These are phyloP conservation scores for Callosobruchus maculatus DNA, from an alignment of 2,888 invertebrate genomes.

Conservation along the genomic window DNA sequence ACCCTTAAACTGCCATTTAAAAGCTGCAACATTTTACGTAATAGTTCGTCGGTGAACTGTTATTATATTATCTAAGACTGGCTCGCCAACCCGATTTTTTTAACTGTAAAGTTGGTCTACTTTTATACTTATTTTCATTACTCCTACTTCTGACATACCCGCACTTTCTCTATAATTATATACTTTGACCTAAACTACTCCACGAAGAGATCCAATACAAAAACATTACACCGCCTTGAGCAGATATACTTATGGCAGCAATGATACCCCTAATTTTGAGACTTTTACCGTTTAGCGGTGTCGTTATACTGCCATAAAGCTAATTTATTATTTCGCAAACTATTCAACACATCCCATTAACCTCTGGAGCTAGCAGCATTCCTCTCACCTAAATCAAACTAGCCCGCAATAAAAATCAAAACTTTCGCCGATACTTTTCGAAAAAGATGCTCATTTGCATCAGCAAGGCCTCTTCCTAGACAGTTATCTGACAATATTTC, in stretches of 20 bases:
- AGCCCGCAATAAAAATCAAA: conserved; percentile 3
- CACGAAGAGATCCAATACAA: background rate
- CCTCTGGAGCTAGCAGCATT: background rate
- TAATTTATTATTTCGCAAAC: background rate
- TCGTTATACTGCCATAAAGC: background rate
- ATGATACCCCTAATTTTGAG: background rate
- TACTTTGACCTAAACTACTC: background rate
- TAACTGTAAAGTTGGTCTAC: too few relatives aligned
- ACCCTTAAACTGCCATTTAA: too few relatives aligned
- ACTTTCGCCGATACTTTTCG: conserved; percentile 14
- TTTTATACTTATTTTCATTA: too few relatives aligned
- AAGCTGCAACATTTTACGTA: too few relatives aligned
- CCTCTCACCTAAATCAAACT: background rate
- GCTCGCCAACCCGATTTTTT: too few relatives aligned
- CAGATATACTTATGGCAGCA: background rate
- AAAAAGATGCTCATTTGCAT: background rate
- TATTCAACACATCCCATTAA: background rate
- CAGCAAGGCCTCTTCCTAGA: conserved; percentile 6
- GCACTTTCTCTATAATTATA: background rate
- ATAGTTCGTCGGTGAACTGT: too few relatives aligned
- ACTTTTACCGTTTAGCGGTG: background rate
- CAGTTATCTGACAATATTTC: conserved; percentile 15
- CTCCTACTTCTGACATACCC: too few relatives aligned
- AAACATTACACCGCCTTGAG: background rate
- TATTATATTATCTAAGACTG: too few relatives aligned